A percentile compares a stretch with the other conserved stretches of the same genome.
Conservation (phyloP, 2,113 vertebrate genomes). For the Macroglossus sobrinus region DNA sequence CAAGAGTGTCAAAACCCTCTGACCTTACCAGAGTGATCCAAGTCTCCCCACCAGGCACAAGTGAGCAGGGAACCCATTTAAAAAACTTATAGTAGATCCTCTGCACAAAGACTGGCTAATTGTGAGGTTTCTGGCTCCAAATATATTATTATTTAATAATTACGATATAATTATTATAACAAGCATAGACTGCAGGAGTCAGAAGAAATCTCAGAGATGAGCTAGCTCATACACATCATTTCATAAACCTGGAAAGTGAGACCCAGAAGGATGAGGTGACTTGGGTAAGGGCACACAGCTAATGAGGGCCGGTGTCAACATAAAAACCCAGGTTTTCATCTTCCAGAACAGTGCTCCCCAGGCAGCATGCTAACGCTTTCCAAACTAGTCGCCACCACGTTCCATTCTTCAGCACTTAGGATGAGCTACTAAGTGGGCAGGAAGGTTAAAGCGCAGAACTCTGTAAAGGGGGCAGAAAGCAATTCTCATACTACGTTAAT, state of each 20-base stretch:
- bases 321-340: background rate
- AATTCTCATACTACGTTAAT: accelerated
- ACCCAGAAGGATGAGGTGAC: background rate
- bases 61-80: background rate
- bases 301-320: background rate
- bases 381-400: background rate
- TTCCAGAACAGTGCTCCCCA: background rate
- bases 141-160: background rate
- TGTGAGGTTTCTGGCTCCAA: background rate
- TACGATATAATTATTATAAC: background rate
- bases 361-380: background rate
- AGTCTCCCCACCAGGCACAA: background rate
- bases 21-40: background rate
- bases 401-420: background rate
- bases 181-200: background rate
- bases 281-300: background rate
- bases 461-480: background rate
- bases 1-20: background rate
- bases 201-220: background rate
- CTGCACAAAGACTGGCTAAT: background rate
- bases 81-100: background rate
- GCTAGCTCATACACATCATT: background rate
- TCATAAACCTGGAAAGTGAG: background rate
- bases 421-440: background rate
- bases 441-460: background rate